Base-by-base conservation (phyloP, 2,888 invertebrate genomes). In the Paralinhomoeus sp. region DNA sequence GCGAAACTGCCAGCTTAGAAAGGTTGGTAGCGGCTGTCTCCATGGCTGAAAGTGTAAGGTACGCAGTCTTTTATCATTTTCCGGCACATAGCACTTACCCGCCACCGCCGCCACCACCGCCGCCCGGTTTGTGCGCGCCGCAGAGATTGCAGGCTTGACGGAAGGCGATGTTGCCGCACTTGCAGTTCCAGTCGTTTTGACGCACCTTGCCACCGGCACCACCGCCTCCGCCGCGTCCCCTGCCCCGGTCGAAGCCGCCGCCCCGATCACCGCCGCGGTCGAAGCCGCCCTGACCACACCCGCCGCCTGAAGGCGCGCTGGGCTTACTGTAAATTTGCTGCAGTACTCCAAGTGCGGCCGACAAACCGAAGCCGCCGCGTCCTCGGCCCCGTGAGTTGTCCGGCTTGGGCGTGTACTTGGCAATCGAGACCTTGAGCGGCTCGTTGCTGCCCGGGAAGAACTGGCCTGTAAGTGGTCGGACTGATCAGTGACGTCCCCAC, bases 361-460 rank as follows among this genome's bases (percentile, higher is more conserved):
- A n/a, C n/a, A n/a, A n/a, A n/a, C 18, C 49, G 35, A 37, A 35
- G 44, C 55, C 54, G 42, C 56, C 54, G 1, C 72, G 66, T 1
- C 73, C 67, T 2, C 76, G 72, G 43, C 75, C 74, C 20, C 75
- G 70, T 2, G 72, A 72, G 17, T 73, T 72, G 23, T 47, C 46
- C 18, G 44, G 47, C 41, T 49, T 49, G 22, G 49, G 43, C 45
- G 50, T 52, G 48, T 54, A 55, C 41, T 52, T 52, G 44, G 52
- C 61, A 43, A 52, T 52, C 36, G 46, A 55, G 45, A 53, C 53
- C 42, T 34, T 52, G 56, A 51, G 56, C 38, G 43, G 52, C 45
- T 39, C 55, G 21, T 54, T 48, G 37, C 51, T 48, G 35, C 57
- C 57, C 1, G 58, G 58, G 51, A 58, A 58, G 20, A 51, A 49